phyloP scores from a whole-genome alignment of 1,140 invertebrate genomes.

The Ceratina australensis region DNA sequence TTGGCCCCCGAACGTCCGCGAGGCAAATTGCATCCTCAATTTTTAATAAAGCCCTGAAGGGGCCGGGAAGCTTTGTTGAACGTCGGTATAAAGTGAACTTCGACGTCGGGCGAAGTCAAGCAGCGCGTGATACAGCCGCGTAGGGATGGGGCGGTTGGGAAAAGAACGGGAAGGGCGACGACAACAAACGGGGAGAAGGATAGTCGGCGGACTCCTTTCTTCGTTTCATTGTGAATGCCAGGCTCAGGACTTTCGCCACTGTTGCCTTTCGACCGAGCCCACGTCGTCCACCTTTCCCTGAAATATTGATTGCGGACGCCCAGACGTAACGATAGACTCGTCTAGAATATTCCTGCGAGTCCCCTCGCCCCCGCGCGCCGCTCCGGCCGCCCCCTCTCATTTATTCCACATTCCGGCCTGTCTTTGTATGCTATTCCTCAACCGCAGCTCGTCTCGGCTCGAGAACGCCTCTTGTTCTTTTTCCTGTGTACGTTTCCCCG shows the following conservation, averaged over 20 bases:
- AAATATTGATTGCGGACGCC: constrained; percentile 67
- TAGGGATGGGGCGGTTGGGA: background rate
- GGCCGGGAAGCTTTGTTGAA: constrained; percentile 72
- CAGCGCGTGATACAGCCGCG: constrained; percentile 50
- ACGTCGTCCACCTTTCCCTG: constrained; percentile 64
- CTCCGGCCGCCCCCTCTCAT: constrained; percentile 25
- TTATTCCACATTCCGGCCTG: constrained; percentile 46
- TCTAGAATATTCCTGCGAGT: constrained; percentile 61
- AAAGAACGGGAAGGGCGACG: constrained; percentile 35
- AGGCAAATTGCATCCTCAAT: constrained; percentile 76
- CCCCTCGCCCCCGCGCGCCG: constrained; percentile 29
- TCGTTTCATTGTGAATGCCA: constrained; percentile 69
- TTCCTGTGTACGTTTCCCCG: background rate
- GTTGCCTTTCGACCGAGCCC: constrained; percentile 50
- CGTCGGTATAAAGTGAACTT: constrained; percentile 74
- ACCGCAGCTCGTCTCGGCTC: background rate
- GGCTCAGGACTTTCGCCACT: constrained; percentile 56
- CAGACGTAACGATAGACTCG: constrained; percentile 63
- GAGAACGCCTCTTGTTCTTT: background rate
- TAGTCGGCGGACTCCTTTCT: constrained; percentile 51
- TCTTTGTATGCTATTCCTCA: constrained; percentile 25
- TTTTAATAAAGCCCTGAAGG: constrained; percentile 75
- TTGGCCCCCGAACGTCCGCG: constrained; percentile 57
- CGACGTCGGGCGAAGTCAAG: constrained; percentile 70
- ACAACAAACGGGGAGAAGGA: constrained; percentile 36